Base-by-base conservation (phyloP, 2,888 invertebrate species). In the Apamea monoglypha region DNA sequence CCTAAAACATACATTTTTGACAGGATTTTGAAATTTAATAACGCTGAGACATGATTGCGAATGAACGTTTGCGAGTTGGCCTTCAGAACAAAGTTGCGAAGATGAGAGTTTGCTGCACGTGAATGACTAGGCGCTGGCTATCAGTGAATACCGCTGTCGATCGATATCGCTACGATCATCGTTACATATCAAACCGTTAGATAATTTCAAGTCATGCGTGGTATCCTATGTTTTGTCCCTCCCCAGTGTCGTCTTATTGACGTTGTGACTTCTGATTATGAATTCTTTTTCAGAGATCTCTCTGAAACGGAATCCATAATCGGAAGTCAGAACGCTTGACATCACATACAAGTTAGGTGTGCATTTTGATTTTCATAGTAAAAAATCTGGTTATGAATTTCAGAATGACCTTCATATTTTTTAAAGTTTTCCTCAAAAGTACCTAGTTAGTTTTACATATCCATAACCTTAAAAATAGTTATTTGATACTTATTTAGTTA, bases 101-200 rank as follows among this genome's bases (percentile, higher is more conserved):
- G n/a, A 29, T 56, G 80, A 36, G 61, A 72, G 61, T 72, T 87
- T 87, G 89, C 87, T 53, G 47, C 68, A 56, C 67, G 47, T 21
- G 12, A 21, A n/a, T 7, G 63, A 73, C 14, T 70, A 88, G 87
- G 85, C 87, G 89, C 84, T 63, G 14, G 21, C 18, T 10, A 40
- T 29, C 44, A 36, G 47, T 61, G 47, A 36, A 36, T 25, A 44
- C 8, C 32, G 25, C 18, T 18, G 21, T 81, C 7, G 71, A 36
- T 71, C 4, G 47, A 40, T 21, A 16, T 21, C 18, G n/a, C 7
- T 50, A 71, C 25, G 12, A 80, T 7, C 18, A 21, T 47, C n/a
- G 10, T 21, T n/a, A 50, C 10, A 50, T 36, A 61, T 56, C 36
- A 76, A 40, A 56, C 12, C 2, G 18, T 21, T n/a, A n/a, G 8